Evolutionary conservation across 2,888 invertebrate genomes (phyloP), one percentile per base, ranked within the genome.

Genomic region (Ernsta delagoae): DNA sequence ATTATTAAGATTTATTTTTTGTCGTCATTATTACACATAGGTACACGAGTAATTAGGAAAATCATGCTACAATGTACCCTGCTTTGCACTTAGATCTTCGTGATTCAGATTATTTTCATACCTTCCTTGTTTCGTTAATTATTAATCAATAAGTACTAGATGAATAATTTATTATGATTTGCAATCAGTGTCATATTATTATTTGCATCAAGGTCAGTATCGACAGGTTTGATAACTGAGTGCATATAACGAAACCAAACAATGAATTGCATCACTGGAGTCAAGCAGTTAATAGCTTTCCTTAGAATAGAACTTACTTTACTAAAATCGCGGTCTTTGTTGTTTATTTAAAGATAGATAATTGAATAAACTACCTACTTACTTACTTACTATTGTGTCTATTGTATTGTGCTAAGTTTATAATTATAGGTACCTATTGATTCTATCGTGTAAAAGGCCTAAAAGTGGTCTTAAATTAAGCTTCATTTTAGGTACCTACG

Each of bases 151-250:
- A 48, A 31, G 9, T 43, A 43, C 8, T 54, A 6, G 9, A 5
- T 9, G 54, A 31, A 59, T 59, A 54, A n/a, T 24, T 57, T 36
- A 36, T 31, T 57, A 11, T 57, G 4, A 57, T 36, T 59, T 54
- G 12, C 11, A 54, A 54, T 54, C 31, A 31, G 54, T 9, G 24
- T 31, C 24, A 54, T n/a, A 36, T n/a, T n/a, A n/a, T n/a, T n/a
- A n/a, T 36, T 57, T 36, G 12, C n/a, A 24, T 60, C 61, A 61
- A 43, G 61, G 61, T 34, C 48, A 48, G 24, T 60, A 31, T 60
- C 31, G 45, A 57, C 45, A 31, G 31, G 16, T 45, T 31, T 12
- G 61, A 48, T 48, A 4, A 3, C 16, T 3, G 24, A 24, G 24
- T 24, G 24, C 24, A 24, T 24, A 24, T 39, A 36, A 45, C 45